phyloP scores from a whole-genome alignment of 2,888 invertebrate genomes.

The Parelbella ahira region DNA sequence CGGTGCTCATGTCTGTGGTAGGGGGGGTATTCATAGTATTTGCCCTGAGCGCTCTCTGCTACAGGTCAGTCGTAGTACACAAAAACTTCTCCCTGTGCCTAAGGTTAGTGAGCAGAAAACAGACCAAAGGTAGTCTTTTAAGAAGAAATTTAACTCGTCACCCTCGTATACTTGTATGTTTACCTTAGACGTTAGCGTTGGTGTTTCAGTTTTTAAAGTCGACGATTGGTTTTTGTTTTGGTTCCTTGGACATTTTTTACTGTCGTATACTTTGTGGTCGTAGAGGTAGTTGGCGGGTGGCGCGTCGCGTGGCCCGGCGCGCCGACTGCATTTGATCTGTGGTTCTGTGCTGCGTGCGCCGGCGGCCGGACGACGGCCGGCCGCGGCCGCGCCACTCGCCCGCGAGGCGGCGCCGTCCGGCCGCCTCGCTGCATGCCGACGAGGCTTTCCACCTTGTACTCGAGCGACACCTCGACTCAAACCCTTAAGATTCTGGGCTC shows the following conservation, averaged over 20 bases:
- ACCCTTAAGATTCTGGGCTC: constrained; percentile 81
- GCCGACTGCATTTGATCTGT: constrained; percentile 80
- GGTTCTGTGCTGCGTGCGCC: constrained; percentile 68
- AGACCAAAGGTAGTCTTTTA: constrained; percentile 84
- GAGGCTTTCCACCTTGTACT: constrained; percentile 76
- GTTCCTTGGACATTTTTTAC: constrained; percentile 49
- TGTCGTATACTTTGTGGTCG: constrained; percentile 76
- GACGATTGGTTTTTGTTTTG: constrained; percentile 70
- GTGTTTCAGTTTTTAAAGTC: constrained; percentile 75
- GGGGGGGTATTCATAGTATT: constrained; percentile 99
- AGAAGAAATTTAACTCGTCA: constrained; percentile 80
- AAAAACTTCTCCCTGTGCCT: constrained; percentile 99
- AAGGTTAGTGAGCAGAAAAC: constrained; percentile 97
- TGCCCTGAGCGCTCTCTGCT: constrained; percentile 99
- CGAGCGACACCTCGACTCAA: constrained; percentile 75
- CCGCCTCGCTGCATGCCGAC: constrained; percentile 75
- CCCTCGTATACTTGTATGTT: constrained; percentile 81
- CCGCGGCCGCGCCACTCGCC: constrained; percentile 30
- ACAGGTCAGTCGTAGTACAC: constrained; percentile 99
- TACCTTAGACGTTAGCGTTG: constrained; percentile 79
- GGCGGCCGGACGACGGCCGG: constrained; percentile 46
- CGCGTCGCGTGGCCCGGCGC: no score
- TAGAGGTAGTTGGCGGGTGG: constrained; percentile 76
- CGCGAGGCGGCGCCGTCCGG: constrained; percentile 48
- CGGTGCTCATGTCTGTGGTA: constrained; percentile 98